Evolutionary conservation across 1,140 invertebrate species (phyloP).

Genomic region (Sitophilus oryzae): DNA sequence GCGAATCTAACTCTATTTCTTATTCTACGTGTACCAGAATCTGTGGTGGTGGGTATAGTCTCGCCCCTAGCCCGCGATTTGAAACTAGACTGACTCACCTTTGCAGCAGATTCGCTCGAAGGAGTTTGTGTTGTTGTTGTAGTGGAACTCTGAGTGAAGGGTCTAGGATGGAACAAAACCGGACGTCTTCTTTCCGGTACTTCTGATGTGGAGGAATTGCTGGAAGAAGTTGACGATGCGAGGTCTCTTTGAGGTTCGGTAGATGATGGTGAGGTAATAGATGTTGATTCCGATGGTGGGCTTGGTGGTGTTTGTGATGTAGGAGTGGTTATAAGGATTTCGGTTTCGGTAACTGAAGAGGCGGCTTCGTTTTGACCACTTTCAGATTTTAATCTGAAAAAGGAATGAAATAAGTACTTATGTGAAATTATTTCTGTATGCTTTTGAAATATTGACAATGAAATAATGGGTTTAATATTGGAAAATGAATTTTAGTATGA

Average conservation of each 20-base stretch:
- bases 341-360: not conserved
- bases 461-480: no score
- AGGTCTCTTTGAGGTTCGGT: no score
- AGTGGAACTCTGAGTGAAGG: constrained; percentile 41
- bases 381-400: not conserved
- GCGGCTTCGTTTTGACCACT: not conserved
- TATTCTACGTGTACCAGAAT: not conserved
- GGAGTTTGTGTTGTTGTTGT: constrained; percentile 33
- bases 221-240: not conserved
- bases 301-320: not conserved
- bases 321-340: not conserved
- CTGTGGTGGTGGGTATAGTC: not conserved
- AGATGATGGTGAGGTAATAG: not conserved
- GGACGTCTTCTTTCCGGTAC: constrained; percentile 20
- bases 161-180: constrained; percentile 40
- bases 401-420: no score
- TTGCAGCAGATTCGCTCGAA: constrained; percentile 42
- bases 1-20: constrained; percentile 43
- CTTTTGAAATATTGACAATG: no score
- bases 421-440: no score
- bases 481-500: no score
- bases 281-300: not conserved
- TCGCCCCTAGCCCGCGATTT: constrained; percentile 24
- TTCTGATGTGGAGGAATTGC: not conserved
- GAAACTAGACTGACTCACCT: constrained; percentile 39